These are phyloP conservation scores for Actenoides hombroni DNA, from an alignment of 2,113 vertebrate species.

Conservation along the genomic window DNA sequence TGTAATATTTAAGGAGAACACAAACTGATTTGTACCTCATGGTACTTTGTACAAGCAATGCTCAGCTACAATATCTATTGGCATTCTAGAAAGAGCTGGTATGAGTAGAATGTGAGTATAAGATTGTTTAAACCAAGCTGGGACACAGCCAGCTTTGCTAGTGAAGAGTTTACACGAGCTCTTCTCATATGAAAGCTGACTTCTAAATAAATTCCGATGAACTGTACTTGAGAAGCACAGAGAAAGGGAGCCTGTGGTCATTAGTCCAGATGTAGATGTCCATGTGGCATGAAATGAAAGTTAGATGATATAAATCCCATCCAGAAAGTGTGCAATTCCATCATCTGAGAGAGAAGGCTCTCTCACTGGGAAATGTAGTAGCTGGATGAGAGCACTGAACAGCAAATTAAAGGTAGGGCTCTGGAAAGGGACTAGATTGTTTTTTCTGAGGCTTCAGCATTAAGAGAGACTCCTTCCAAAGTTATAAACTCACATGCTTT, in stretches of 20 bases:
- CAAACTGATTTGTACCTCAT: not conserved
- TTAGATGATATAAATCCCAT: not conserved
- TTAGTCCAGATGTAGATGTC: not conserved
- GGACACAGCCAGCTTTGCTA: not conserved
- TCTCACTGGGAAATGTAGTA: not conserved
- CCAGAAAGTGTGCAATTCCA: not conserved
- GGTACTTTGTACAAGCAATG: not conserved
- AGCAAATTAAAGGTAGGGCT: not conserved
- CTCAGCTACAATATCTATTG: not conserved
- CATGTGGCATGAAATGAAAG: not conserved
- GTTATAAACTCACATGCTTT: not conserved
- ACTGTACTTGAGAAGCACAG: not conserved
- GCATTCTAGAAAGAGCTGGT: not conserved
- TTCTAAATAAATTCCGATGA: not conserved
- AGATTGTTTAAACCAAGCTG: not conserved
- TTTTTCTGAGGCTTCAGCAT: not conserved
- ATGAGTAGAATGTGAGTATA: slow-evolving; percentile 1
- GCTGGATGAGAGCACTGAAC: not conserved
- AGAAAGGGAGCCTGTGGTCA: not conserved
- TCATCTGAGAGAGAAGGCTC: not conserved
- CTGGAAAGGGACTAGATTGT: not conserved
- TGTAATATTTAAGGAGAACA: not conserved
- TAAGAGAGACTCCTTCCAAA: not conserved
- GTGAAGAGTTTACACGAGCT: not conserved
- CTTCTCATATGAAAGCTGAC: not conserved